phyloP scores from a whole-genome alignment of 2,888 invertebrate genomes.

The Parnassius smintheus region DNA sequence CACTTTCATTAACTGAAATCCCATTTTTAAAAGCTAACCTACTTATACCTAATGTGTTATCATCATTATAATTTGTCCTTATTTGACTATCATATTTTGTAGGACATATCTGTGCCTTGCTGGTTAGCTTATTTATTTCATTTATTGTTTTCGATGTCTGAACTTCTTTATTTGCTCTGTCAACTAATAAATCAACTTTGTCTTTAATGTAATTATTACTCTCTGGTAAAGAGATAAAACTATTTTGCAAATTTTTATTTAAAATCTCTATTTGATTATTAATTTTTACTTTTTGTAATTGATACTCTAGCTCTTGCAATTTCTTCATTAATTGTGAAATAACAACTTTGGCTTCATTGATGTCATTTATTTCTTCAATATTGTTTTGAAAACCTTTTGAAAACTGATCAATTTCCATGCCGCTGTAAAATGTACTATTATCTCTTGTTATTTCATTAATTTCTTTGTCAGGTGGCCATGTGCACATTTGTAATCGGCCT shows the following conservation, averaged over 20 bases:
- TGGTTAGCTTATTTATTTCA: constrained; percentile 54
- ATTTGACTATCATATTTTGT: constrained; percentile 61
- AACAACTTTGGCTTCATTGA: constrained; percentile 61
- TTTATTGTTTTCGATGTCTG: constrained; percentile 51
- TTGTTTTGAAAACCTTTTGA: constrained; percentile 51
- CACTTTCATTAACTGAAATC: constrained; percentile 46
- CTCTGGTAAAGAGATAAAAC: constrained; percentile 44
- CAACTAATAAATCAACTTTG: constrained; percentile 47
- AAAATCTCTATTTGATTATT: constrained; percentile 59
- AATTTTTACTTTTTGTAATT: constrained; percentile 65
- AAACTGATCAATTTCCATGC: constrained; percentile 51
- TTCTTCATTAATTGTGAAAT: constrained; percentile 63
- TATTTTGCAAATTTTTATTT: constrained; percentile 59
- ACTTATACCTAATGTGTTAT: constrained; percentile 64
- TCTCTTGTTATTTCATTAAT: constrained; percentile 45
- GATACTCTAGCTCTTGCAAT: constrained; percentile 62
- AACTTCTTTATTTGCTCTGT: constrained; percentile 48
- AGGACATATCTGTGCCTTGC: constrained; percentile 71
- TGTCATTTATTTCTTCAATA: constrained; percentile 65
- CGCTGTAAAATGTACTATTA: constrained; percentile 41
- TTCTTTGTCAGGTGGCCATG: constrained; percentile 86
- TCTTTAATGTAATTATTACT: constrained; percentile 44
- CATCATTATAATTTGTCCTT: constrained; percentile 68
- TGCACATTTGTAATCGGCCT: constrained; percentile 85
- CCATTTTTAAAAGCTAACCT: constrained; percentile 57